Percentiles rank a stretch among this genome's conserved stretches.
phyloP scores from a whole-genome alignment of 2,888 invertebrate species.

The Sminthurinus aureus region DNA sequence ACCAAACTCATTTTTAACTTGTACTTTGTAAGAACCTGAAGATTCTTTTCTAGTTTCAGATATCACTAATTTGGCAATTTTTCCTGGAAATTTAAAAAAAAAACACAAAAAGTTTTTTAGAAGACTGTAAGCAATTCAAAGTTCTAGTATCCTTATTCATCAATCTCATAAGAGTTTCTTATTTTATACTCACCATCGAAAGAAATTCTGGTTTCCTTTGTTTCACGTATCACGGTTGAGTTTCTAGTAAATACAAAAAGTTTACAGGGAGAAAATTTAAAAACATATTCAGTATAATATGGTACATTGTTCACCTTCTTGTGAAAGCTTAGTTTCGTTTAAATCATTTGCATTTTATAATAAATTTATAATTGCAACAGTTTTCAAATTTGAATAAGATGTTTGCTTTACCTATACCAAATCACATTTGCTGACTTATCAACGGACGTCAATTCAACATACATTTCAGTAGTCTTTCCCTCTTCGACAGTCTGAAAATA shows the following conservation, averaged over 20 bases:
- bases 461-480: conserved; percentile 80
- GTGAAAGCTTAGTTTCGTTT: not conserved
- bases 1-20: conserved; percentile 90
- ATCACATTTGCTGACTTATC: conserved; percentile 83
- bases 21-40: conserved; percentile 82
- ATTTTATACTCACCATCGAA: conserved; percentile 68
- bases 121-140: too few species aligned
- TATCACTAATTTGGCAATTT: conserved; percentile 79
- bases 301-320: not conserved
- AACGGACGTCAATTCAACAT: conserved; percentile 75
- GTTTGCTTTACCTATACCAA: conserved; percentile 79
- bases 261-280: not conserved
- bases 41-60: conserved; percentile 77
- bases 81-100: conserved; percentile 67
- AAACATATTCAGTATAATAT: not conserved
- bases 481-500: conserved; percentile 71
- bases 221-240: conserved; percentile 76
- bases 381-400: too few species aligned
- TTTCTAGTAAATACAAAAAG: conserved; percentile 62
- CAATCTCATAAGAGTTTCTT: not conserved
- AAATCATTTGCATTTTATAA: not conserved
- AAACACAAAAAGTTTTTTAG: not conserved
- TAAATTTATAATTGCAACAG: not conserved
- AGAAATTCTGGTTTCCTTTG: conserved; percentile 78
- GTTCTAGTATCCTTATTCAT: too few species aligned